phyloP scores from a whole-genome alignment of 1,140 invertebrate species.

The Scaptomyza montana region DNA sequence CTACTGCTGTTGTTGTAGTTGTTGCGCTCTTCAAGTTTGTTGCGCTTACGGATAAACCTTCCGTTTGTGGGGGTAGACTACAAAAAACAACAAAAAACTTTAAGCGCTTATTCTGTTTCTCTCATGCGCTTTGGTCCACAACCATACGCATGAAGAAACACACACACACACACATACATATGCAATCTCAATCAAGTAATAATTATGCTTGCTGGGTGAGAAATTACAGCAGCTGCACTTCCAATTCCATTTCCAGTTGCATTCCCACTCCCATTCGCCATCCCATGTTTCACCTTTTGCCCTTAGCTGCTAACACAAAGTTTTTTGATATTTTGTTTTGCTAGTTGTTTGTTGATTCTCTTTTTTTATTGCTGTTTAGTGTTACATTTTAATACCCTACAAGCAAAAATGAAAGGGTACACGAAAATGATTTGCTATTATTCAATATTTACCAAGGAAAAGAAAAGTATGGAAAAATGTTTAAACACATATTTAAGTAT shows the following conservation, averaged over 20 bases:
- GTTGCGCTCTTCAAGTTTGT: constrained; percentile 47
- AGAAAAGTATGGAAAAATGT: neutral
- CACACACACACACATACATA: constrained; percentile 6
- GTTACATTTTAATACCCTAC: neutral
- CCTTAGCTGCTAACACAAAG: neutral
- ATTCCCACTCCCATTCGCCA: constrained; percentile 2
- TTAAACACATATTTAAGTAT: too few relatives aligned
- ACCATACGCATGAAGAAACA: neutral
- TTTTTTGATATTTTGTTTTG: constrained; percentile 6
- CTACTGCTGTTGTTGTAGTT: constrained; percentile 20
- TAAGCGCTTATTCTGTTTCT: constrained; percentile 31
- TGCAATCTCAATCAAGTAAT: constrained; percentile 67
- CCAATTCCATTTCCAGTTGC: constrained; percentile 13
- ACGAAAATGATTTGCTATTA: too few relatives aligned
- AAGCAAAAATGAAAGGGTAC: neutral
- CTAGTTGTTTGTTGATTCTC: neutral
- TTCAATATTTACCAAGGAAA: neutral
- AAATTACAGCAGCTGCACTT: constrained; percentile 42
- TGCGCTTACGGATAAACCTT: constrained; percentile 20
- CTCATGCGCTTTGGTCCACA: constrained; percentile 42
- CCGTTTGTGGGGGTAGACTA: constrained; percentile 6
- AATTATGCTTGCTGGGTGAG: constrained; percentile 54
- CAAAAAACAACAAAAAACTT: constrained; percentile 47
- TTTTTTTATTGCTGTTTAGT: neutral
- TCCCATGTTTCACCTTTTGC: constrained; percentile 9